Conservation (phyloP, 2,113 vertebrate genomes). For the Australoheros scitulus region DNA sequence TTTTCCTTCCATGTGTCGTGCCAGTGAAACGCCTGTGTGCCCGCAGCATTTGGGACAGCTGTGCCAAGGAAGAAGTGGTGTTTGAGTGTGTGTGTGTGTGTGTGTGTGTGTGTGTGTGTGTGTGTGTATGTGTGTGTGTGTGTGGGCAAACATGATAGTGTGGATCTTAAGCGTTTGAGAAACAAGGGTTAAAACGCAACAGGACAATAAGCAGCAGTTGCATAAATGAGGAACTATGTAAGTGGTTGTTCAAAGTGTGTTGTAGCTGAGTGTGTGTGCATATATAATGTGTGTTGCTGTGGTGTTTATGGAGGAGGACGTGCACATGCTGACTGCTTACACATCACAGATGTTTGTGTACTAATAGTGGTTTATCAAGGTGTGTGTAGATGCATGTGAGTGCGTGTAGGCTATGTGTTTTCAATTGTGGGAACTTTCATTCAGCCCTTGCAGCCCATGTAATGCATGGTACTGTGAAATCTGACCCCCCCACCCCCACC, state of each 20-base stretch:
- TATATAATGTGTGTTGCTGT: not conserved
- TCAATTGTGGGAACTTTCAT: slow-evolving; percentile 82
- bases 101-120: slow-evolving; percentile 50
- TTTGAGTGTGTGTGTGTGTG: slow-evolving; percentile 56
- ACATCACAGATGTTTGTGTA: slow-evolving; percentile 56
- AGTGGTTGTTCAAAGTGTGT: slow-evolving; percentile 42
- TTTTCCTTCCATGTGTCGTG: slow-evolving; percentile 84
- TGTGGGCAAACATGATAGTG: slow-evolving; percentile 13
- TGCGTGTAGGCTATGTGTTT: slow-evolving; percentile 62
- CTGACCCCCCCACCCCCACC: slow-evolving; percentile 67
- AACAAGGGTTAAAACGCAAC: slow-evolving; percentile 48
- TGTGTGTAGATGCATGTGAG: slow-evolving; percentile 56
- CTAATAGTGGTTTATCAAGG: slow-evolving; percentile 54
- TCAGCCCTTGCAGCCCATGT: slow-evolving; percentile 77
- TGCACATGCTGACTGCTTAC: slow-evolving; percentile 23
- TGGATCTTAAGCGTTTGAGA: slow-evolving; percentile 42
- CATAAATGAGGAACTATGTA: slow-evolving; percentile 30
- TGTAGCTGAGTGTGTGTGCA: slow-evolving; percentile 21
- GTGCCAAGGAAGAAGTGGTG: slow-evolving; percentile 78
- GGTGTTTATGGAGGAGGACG: slow-evolving; percentile 6
- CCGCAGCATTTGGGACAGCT: slow-evolving; percentile 75
- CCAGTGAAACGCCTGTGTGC: slow-evolving; percentile 80
- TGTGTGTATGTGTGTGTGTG: slow-evolving; percentile 11
- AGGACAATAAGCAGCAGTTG: slow-evolving; percentile 49
- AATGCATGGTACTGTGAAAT: slow-evolving; percentile 80